Conservation (phyloP, 2,888 invertebrate species). For the Zootermopsis nevadensis region DNA sequence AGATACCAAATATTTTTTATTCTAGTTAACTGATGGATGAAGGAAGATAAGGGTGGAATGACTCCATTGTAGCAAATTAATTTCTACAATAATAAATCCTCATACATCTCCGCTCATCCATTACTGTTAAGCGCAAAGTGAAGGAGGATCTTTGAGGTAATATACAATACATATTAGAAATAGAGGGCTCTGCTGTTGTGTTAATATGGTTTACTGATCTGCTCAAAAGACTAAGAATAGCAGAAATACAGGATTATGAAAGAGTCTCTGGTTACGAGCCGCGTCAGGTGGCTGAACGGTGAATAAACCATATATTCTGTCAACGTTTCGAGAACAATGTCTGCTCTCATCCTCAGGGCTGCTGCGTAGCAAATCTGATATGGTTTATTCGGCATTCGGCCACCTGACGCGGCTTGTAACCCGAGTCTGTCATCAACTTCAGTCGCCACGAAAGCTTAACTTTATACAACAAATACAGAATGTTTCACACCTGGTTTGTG, state of each 20-base stretch:
- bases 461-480: too few relatives aligned
- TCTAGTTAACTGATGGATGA: not conserved
- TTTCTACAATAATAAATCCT: not conserved
- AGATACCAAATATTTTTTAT: constrained; percentile 21
- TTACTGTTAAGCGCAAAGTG: not conserved
- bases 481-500: too few relatives aligned
- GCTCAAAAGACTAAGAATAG: not conserved
- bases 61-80: not conserved
- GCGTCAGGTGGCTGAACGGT: too few relatives aligned
- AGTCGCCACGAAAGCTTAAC: too few relatives aligned
- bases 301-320: too few relatives aligned
- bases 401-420: too few relatives aligned
- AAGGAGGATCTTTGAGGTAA: not conserved
- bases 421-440: too few relatives aligned
- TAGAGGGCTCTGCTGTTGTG: not conserved
- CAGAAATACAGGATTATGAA: not conserved
- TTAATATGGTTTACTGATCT: not conserved
- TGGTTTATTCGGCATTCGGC: too few relatives aligned
- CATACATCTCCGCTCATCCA: not conserved
- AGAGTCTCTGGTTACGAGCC: too few relatives aligned
- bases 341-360: too few relatives aligned
- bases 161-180: not conserved
- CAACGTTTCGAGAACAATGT: too few relatives aligned
- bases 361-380: too few relatives aligned
- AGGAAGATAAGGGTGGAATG: not conserved